Evolutionary conservation across 2,797 vertebrate genomes (phyloP).

Genomic region (Enteromius fasciolatus): DNA sequence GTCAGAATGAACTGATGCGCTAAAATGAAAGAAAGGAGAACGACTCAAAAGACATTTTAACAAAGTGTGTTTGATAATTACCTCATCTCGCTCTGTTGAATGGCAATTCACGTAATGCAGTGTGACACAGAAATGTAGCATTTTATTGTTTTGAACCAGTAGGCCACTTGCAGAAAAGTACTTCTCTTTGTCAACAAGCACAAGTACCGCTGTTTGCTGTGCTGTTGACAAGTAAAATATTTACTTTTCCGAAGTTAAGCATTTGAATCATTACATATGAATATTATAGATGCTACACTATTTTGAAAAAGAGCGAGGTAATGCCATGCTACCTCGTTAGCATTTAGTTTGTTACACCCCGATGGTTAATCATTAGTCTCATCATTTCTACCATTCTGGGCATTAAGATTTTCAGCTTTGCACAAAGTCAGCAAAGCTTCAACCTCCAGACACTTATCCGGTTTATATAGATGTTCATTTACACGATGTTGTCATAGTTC

Average conservation of each 20-base stretch:
- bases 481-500: constrained; percentile 13
- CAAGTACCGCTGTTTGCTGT: not conserved
- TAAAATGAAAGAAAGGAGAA: constrained; percentile 1
- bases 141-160: not conserved
- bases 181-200: not conserved
- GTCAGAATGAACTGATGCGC: not conserved
- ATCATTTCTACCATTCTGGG: not conserved
- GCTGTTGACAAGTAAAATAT: not conserved
- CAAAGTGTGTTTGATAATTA: not conserved
- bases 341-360: not conserved
- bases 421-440: constrained; percentile 13
- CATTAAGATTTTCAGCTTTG: not conserved
- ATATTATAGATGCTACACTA: not conserved
- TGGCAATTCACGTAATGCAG: not conserved
- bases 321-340: not conserved
- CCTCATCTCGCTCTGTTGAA: not conserved
- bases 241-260: not conserved
- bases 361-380: not conserved
- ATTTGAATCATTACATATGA: not conserved
- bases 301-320: not conserved
- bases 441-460: constrained; percentile 5
- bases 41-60: not conserved
- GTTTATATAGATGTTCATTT: constrained; percentile 19
- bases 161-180: not conserved
- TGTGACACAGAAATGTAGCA: not conserved